Conservation (phyloP, 2,888 invertebrate genomes). For the Napeogenes sylphis region DNA sequence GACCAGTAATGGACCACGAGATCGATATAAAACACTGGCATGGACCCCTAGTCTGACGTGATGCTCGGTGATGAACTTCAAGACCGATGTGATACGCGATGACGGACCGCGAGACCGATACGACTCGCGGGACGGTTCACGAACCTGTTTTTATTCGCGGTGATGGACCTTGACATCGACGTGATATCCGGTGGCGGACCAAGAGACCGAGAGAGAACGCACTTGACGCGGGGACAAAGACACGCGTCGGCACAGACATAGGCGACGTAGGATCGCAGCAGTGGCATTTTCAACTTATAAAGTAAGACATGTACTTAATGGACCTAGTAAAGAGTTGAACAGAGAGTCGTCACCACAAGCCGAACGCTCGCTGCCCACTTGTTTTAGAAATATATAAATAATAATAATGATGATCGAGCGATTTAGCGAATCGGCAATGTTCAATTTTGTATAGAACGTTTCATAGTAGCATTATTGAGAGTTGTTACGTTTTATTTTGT, state of each 20-base stretch:
- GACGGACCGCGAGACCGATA: background rate
- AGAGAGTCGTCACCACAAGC: slow-evolving; percentile 51
- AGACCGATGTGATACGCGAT: too few relatives aligned
- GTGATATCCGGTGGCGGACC: too few relatives aligned
- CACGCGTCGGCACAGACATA: slow-evolving; percentile 47
- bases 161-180: background rate
- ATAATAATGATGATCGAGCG: slow-evolving; percentile 51
- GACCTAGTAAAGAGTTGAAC: slow-evolving; percentile 60
- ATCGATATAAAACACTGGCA: too few relatives aligned
- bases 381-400: slow-evolving; percentile 54
- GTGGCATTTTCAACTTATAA: slow-evolving; percentile 74
- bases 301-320: slow-evolving; percentile 72
- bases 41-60: too few relatives aligned
- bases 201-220: background rate
- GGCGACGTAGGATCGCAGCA: slow-evolving; percentile 73
- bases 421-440: slow-evolving; percentile 74
- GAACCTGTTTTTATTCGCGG: too few relatives aligned
- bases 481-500: slow-evolving; percentile 72
- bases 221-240: slow-evolving; percentile 5
- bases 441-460: slow-evolving; percentile 77
- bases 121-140: too few relatives aligned
- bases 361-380: slow-evolving; percentile 65
- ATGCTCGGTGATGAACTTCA: background rate
- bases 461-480: slow-evolving; percentile 74
- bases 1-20: slow-evolving; percentile 5